Percentiles rank a stretch among this genome's conserved stretches.
These are phyloP conservation scores for Malthinus seriepunctatus DNA, from an alignment of 2,888 invertebrate genomes.

Conservation along the genomic window DNA sequence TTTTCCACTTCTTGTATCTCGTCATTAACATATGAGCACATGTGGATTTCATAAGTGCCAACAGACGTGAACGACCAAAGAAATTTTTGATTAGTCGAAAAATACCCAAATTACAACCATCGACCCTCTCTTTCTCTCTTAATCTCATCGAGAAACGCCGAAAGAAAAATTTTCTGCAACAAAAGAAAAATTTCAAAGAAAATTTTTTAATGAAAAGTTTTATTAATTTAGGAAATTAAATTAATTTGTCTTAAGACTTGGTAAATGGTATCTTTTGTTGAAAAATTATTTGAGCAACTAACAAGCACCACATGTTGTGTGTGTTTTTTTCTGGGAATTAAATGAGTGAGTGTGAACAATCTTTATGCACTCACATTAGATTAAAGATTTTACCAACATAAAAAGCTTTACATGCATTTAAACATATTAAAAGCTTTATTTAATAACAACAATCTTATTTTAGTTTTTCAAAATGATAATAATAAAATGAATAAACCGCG, in stretches of 20 bases:
- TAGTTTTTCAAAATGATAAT: too few species aligned
- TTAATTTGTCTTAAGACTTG: too few species aligned
- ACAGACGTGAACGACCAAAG: constrained; percentile 41
- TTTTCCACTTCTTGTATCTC: constrained; percentile 39
- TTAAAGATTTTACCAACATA: constrained; percentile 17
- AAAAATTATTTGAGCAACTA: constrained; percentile 24
- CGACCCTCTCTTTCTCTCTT: too few species aligned
- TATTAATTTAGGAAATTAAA: too few species aligned
- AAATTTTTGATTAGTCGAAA: constrained; percentile 39
- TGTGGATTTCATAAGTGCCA: constrained; percentile 47
- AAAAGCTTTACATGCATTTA: constrained; percentile 9
- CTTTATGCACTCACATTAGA: constrained; percentile 21
- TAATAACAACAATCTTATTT: too few species aligned
- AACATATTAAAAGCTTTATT: neutral
- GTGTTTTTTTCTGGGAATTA: constrained; percentile 23
- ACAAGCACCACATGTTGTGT: constrained; percentile 28
- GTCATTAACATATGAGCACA: constrained; percentile 50
- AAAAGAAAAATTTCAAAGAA: too few species aligned
- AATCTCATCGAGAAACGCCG: too few species aligned
- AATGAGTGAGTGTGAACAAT: constrained; percentile 23
- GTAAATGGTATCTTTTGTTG: constrained; percentile 5
- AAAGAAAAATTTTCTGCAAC: too few species aligned
- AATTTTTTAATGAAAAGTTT: neutral
- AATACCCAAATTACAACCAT: too few species aligned
- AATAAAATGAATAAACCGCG: too few species aligned